phyloP scores from a whole-genome alignment of 1,140 invertebrate species.

The Drosophila asahinai region DNA sequence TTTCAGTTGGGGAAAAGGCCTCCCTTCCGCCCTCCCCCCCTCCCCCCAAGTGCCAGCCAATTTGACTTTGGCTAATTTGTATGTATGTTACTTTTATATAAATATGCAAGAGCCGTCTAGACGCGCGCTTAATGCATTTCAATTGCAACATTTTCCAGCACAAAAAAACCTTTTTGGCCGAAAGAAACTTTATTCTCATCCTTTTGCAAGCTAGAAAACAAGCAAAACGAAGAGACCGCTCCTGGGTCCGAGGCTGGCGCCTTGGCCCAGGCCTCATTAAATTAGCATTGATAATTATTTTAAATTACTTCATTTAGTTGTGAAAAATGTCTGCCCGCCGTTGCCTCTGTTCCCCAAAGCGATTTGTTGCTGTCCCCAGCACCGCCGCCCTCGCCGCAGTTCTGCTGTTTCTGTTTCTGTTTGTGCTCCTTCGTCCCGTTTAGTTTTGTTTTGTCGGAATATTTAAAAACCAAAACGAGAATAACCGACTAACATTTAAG shows the following conservation, averaged over 20 bases:
- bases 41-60: conserved; percentile 36
- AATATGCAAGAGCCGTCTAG: conserved; percentile 32
- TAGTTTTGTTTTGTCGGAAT: conserved; percentile 27
- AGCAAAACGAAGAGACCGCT: not conserved
- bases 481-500: not conserved
- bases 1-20: not conserved
- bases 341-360: conserved; percentile 57
- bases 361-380: conserved; percentile 57
- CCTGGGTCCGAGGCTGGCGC: conserved; percentile 10
- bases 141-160: conserved; percentile 48
- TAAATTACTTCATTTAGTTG: conserved; percentile 83
- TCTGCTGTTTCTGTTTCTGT: conserved; percentile 12
- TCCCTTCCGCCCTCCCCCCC: not conserved
- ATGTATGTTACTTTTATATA: conserved; percentile 10
- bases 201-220: not conserved
- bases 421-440: conserved; percentile 19
- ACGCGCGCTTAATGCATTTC: conserved; percentile 55
- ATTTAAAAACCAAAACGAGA: not conserved
- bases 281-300: conserved; percentile 83
- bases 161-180: conserved; percentile 38
- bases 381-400: not conserved
- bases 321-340: conserved; percentile 71
- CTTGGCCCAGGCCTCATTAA: conserved; percentile 63
- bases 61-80: conserved; percentile 59
- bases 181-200: conserved; percentile 13